These are phyloP conservation scores for Gari tellinella DNA, from an alignment of 2,888 invertebrate genomes.

Conservation along the genomic window DNA sequence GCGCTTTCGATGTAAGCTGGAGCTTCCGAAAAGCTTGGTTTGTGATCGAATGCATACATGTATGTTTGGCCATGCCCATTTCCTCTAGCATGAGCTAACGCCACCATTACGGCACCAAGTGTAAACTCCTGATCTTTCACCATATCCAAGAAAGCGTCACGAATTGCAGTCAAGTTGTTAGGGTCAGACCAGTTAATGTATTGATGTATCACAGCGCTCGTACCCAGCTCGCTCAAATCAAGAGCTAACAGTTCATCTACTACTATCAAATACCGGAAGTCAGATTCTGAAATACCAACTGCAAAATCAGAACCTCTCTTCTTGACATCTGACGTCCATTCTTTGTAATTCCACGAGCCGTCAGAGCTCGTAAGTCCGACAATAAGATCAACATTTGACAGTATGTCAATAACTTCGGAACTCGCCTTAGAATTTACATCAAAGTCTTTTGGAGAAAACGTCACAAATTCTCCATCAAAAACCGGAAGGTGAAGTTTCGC, in stretches of 20 bases:
- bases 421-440: too few relatives aligned
- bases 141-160: conserved; percentile 32
- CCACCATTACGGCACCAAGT: too few relatives aligned
- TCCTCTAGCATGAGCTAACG: too few relatives aligned
- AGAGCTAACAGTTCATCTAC: conserved; percentile 27
- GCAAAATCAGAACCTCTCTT: conserved; percentile 12
- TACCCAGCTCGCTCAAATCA: conserved; percentile 22
- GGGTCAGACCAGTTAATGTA: conserved; percentile 42
- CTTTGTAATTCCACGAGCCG: too few relatives aligned
- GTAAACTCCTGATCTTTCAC: conserved; percentile 35
- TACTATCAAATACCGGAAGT: conserved; percentile 27
- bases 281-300: conserved; percentile 21
- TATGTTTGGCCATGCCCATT: too few relatives aligned
- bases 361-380: too few relatives aligned
- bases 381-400: too few relatives aligned
- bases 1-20: conserved; percentile 46
- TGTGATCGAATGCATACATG: too few relatives aligned
- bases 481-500: conserved; percentile 32
- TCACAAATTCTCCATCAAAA: conserved; percentile 42
- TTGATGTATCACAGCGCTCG: conserved; percentile 35
- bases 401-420: too few relatives aligned
- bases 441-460: conserved; percentile 17
- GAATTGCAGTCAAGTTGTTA: conserved; percentile 10
- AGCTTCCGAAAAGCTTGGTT: conserved; percentile 1
- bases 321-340: too few relatives aligned